phyloP scores from a whole-genome alignment of 2,113 vertebrate genomes.

The Strigops habroptila region DNA sequence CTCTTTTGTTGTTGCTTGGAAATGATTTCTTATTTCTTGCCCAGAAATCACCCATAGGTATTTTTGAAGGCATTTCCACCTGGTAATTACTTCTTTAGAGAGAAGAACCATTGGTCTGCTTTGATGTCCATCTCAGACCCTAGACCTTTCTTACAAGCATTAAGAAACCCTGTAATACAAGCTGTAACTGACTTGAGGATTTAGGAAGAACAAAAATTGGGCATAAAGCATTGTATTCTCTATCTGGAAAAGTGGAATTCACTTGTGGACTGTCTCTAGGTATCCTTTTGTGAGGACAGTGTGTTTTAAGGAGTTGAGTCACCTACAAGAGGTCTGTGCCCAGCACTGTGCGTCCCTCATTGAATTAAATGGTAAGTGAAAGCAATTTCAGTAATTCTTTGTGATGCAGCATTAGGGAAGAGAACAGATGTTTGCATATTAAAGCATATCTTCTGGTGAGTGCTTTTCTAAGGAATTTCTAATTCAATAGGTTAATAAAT shows the following conservation, averaged over 20 bases:
- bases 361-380: neutral
- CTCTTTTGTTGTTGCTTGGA: neutral
- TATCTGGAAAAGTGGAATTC: neutral
- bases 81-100: neutral
- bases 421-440: neutral
- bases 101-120: neutral
- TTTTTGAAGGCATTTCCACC: neutral
- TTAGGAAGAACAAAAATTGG: neutral
- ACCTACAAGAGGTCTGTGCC: fast-evolving
- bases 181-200: neutral
- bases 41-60: neutral
- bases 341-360: fast-evolving
- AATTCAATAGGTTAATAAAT: neutral
- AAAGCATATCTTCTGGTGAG: neutral
- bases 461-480: neutral
- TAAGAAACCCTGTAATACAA: neutral
- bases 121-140: neutral
- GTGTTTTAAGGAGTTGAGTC: neutral
- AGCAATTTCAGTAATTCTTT: neutral
- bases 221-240: neutral
- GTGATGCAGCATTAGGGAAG: neutral
- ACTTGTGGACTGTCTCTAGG: fast-evolving
- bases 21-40: neutral
- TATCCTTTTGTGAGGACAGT: neutral
- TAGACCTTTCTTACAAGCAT: neutral